Percentiles rank a stretch among this genome's conserved stretches.
Conservation (phyloP, 1,140 invertebrate species). For the Microvelia longipes region DNA sequence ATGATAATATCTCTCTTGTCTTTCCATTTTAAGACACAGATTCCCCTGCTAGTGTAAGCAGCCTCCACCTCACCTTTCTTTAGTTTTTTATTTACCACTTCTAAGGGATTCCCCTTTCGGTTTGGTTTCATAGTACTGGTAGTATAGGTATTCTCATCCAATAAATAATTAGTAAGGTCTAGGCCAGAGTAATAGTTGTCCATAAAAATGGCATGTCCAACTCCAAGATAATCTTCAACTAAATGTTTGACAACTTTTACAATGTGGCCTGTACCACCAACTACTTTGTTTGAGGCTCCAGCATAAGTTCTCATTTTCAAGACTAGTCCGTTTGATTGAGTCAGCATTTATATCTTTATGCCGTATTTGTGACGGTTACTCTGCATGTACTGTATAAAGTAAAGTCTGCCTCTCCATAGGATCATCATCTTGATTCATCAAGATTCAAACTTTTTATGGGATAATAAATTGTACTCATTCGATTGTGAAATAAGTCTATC, state of each 20-base stretch:
- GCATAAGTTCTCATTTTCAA: slow-evolving; percentile 2
- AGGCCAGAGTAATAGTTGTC: slow-evolving; percentile 30
- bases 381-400: slow-evolving; percentile 27
- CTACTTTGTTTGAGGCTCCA: slow-evolving; percentile 1
- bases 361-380: slow-evolving; percentile 26
- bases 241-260: slow-evolving; percentile 12
- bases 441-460: slow-evolving; percentile 19
- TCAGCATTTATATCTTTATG: slow-evolving; percentile 26
- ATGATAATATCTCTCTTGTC: slow-evolving; percentile 24
- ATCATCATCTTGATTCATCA: slow-evolving; percentile 24
- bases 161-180: slow-evolving; percentile 28
- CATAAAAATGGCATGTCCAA: slow-evolving; percentile 13
- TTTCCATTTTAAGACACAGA: slow-evolving; percentile 31
- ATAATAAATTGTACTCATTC: slow-evolving; percentile 7
- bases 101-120: slow-evolving; percentile 27
- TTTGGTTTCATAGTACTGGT: slow-evolving; percentile 31
- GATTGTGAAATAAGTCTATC: slow-evolving; percentile 4
- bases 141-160: slow-evolving; percentile 32
- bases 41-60: slow-evolving; percentile 25
- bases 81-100: slow-evolving; percentile 27
- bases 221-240: slow-evolving; percentile 11
- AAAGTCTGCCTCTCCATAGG: slow-evolving; percentile 25
- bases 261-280: slow-evolving; percentile 8
- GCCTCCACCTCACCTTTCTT: slow-evolving; percentile 26
- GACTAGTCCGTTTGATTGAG: slow-evolving; percentile 13